Percentiles rank a stretch among this genome's conserved stretches.
These are phyloP conservation scores for Epizoanthus illoricatus DNA, from an alignment of 92 coral and sea anemone genomes.

Conservation along the genomic window DNA sequence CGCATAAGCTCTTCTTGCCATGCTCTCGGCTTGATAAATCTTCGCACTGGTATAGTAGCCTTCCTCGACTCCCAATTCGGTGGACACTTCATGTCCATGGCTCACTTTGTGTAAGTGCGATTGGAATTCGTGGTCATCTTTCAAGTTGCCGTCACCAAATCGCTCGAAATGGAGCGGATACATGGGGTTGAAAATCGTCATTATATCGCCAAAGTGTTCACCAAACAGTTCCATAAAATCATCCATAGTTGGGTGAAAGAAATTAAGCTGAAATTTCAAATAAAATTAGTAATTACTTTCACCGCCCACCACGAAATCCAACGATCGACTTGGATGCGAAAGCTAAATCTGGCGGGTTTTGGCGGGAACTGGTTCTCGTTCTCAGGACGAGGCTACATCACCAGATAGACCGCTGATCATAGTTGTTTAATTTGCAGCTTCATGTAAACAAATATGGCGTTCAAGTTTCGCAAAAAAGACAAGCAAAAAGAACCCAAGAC, in stretches of 20 bases:
- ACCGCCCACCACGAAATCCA: no score
- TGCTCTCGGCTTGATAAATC: constrained; percentile 51
- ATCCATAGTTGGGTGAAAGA: constrained; percentile 39
- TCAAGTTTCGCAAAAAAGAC: constrained; percentile 65
- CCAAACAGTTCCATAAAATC: constrained; percentile 48
- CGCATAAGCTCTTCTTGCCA: constrained; percentile 64
- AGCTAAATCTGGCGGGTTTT: background rate
- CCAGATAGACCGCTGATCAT: background rate
- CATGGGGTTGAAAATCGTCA: constrained; percentile 63
- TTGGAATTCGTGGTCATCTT: constrained; percentile 57
- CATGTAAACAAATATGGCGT: constrained; percentile 43
- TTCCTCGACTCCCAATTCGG: constrained; percentile 49
- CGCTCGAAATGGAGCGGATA: constrained; percentile 75
- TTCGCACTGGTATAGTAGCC: constrained; percentile 41
- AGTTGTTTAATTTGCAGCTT: constrained; percentile 2
- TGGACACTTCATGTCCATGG: constrained; percentile 50
- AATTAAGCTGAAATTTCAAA: background rate
- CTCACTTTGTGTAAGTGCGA: constrained; percentile 32
- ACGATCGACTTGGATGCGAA: background rate
- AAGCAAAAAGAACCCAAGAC: constrained; percentile 53
- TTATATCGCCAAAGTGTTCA: constrained; percentile 50
- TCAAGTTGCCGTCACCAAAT: constrained; percentile 57
- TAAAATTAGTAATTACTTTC: no score
- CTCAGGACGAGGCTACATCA: constrained; percentile 27
- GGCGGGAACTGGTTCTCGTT: constrained; percentile 52